A percentile compares a stretch with the other conserved stretches of the same genome.
phyloP scores from a whole-genome alignment of 2,797 vertebrate genomes.

The Austrolebias charrua region DNA sequence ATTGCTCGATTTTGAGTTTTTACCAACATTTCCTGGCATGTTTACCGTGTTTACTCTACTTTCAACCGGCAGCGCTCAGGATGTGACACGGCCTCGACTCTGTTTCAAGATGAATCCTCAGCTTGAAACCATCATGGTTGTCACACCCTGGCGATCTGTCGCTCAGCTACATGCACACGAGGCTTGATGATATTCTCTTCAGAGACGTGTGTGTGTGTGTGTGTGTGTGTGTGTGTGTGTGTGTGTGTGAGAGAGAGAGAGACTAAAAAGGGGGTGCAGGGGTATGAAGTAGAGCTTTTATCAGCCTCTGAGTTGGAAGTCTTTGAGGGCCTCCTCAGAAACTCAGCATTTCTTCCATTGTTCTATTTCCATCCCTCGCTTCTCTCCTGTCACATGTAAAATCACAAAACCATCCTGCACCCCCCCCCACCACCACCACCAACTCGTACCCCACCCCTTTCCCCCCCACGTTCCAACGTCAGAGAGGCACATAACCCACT shows the following conservation, averaged over 20 bases:
- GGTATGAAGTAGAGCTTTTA: slow-evolving; percentile 80
- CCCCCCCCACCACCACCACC: slow-evolving; percentile 44
- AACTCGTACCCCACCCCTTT: slow-evolving; percentile 51
- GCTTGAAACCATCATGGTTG: slow-evolving; percentile 76
- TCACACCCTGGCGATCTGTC: slow-evolving; percentile 77
- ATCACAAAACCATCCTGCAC: slow-evolving; percentile 77
- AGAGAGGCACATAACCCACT: slow-evolving; percentile 75
- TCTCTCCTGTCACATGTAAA: slow-evolving; percentile 81
- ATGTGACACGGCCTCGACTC: slow-evolving; percentile 70
- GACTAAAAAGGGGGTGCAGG: slow-evolving; percentile 62
- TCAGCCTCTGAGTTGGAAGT: slow-evolving; percentile 82
- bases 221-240: slow-evolving; percentile 6
- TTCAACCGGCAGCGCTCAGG: slow-evolving; percentile 66
- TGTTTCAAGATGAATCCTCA: slow-evolving; percentile 68
- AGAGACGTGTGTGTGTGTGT: slow-evolving; percentile 47
- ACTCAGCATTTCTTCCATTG: slow-evolving; percentile 81
- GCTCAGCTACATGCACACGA: slow-evolving; percentile 63
- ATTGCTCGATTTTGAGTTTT: slow-evolving; percentile 65
- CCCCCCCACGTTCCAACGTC: slow-evolving; percentile 61
- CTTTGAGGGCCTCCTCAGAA: slow-evolving; percentile 83
- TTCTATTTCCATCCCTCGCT: slow-evolving; percentile 79
- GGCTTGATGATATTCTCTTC: slow-evolving; percentile 73
- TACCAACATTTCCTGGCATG: slow-evolving; percentile 70
- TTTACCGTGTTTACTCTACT: slow-evolving; percentile 76
- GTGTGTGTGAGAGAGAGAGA: slow-evolving; percentile 38